These are phyloP conservation scores for Lysandra bellargus DNA, from an alignment of 2,888 invertebrate genomes.

Conservation along the genomic window DNA sequence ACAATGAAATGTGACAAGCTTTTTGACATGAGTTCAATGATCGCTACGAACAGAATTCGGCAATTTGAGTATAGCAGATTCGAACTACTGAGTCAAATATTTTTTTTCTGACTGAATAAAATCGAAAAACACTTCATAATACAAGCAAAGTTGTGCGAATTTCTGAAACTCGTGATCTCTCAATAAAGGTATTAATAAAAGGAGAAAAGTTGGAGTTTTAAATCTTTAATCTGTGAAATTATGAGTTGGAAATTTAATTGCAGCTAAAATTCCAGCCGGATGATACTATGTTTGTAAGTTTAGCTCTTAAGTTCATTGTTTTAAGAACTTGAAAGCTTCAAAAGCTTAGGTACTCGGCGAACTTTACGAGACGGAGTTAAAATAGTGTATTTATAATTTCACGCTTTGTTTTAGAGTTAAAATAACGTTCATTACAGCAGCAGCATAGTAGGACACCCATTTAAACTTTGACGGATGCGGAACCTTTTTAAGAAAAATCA, in stretches of 20 bases:
- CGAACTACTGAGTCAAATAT: neutral
- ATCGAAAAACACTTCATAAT: neutral
- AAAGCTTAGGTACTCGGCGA: neutral
- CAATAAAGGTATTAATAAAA: neutral
- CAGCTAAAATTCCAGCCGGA: slow-evolving; percentile 19
- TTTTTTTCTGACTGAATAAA: neutral
- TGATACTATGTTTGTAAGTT: slow-evolving; percentile 15
- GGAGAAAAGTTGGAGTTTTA: neutral
- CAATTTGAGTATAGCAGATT: neutral
- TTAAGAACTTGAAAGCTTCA: neutral
- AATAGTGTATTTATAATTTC: slow-evolving; percentile 1
- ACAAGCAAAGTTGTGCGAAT: neutral
- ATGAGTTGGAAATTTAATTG: slow-evolving; percentile 24
- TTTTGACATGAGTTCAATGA: no score
- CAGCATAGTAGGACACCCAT: no score
- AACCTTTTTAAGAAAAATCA: no score
- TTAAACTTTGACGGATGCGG: no score
- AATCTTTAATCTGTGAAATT: slow-evolving; percentile 17
- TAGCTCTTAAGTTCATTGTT: slow-evolving; percentile 7
- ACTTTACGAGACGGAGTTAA: slow-evolving; percentile 12
- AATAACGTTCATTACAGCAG: neutral
- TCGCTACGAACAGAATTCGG: no score
- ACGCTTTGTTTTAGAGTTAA: neutral
- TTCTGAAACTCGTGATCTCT: neutral
- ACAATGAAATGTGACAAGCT: no score